Conservation (phyloP, 2,888 invertebrate genomes). For the Acronicta aceris region DNA sequence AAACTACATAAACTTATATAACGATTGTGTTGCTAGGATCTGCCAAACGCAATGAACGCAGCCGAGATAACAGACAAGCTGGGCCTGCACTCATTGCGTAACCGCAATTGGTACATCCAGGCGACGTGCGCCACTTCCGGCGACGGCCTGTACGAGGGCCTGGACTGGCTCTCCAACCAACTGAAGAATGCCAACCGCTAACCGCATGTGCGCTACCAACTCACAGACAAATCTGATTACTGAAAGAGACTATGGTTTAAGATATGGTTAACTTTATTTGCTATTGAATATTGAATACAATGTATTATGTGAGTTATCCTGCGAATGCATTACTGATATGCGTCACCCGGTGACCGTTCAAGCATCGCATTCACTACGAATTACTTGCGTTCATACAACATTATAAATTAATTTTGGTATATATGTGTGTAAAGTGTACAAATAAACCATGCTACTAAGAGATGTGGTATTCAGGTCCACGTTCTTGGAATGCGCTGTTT, state of each 20-base stretch:
- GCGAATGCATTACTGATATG: constrained; percentile 80
- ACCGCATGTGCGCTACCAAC: constrained; percentile 82
- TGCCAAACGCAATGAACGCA: constrained; percentile 99
- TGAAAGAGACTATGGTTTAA: constrained; percentile 89
- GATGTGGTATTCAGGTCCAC: constrained; percentile 69
- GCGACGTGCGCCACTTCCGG: constrained; percentile 99
- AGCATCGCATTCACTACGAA: constrained; percentile 65
- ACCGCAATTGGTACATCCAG: constrained; percentile 99
- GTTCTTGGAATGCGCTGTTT: constrained; percentile 70
- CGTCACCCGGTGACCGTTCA: constrained; percentile 82
- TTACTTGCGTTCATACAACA: constrained; percentile 54
- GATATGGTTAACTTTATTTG: constrained; percentile 89
- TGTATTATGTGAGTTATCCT: constrained; percentile 88
- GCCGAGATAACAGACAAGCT: constrained; percentile 99
- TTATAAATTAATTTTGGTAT: constrained; percentile 56
- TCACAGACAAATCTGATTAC: constrained; percentile 83
- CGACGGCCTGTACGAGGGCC: constrained; percentile 99
- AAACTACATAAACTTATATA: constrained; percentile 29
- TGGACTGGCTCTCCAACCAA: constrained; percentile 99
- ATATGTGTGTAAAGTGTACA: constrained; percentile 61
- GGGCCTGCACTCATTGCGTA: constrained; percentile 98
- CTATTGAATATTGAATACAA: constrained; percentile 87
- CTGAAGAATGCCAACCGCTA: constrained; percentile 99
- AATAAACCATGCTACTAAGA: constrained; percentile 63
- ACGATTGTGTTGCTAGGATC: constrained; percentile 91